A percentile compares a stretch with the other conserved stretches of the same genome.
Evolutionary conservation across 2,888 invertebrate genomes (phyloP).

Genomic region (Erpobdella octoculata): DNA sequence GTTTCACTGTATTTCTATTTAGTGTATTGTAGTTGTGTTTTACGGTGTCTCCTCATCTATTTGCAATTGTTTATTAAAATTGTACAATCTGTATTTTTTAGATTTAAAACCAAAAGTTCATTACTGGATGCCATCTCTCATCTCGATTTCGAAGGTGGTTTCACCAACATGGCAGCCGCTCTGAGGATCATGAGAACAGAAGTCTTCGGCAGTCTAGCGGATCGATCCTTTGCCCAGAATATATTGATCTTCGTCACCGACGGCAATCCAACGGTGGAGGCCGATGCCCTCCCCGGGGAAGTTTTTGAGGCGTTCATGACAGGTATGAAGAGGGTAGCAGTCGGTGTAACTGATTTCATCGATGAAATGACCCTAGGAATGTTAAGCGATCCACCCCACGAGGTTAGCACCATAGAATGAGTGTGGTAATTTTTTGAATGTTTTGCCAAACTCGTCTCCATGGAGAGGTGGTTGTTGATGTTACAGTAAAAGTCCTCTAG

Average conservation of each 20-base stretch:
- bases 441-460: too few relatives aligned
- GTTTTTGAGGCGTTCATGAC: background rate
- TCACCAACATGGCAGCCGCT: slow-evolving; percentile 23
- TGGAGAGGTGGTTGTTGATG: too few relatives aligned
- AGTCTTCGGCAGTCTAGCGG: slow-evolving; percentile 14
- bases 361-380: background rate
- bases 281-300: background rate
- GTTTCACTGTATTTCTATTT: too few relatives aligned
- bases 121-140: background rate
- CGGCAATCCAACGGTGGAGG: background rate
- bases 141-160: background rate
- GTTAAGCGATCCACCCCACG: slow-evolving; percentile 13
- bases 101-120: background rate
- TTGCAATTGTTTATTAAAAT: too few relatives aligned
- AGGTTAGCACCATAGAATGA: background rate
- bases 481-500: too few relatives aligned
- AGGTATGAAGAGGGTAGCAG: background rate
- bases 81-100: too few relatives aligned
- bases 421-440: too few relatives aligned
- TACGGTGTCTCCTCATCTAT: too few relatives aligned
- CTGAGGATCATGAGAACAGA: slow-evolving; percentile 1
- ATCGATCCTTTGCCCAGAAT: slow-evolving; percentile 7
- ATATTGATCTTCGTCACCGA: slow-evolving; percentile 10
- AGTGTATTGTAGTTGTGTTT: too few relatives aligned
- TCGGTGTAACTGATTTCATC: slow-evolving; percentile 9